These are phyloP conservation scores for Dasypolia templi DNA, from an alignment of 2,888 invertebrate genomes.

Conservation along the genomic window DNA sequence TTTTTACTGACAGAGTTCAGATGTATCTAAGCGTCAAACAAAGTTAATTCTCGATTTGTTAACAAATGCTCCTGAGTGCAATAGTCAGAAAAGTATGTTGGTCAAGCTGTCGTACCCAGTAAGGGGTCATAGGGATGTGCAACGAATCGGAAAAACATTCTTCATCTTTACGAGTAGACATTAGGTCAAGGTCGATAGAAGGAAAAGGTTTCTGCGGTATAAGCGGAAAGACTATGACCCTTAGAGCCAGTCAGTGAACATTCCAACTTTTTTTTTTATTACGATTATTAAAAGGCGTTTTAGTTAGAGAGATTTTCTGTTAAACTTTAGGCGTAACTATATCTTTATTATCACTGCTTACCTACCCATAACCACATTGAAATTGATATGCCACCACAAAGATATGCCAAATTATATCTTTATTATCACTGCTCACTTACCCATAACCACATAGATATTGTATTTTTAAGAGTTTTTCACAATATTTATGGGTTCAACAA, in stretches of 20 bases:
- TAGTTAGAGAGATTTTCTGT: no score
- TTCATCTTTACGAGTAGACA: constrained; percentile 27
- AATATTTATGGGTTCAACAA: background rate
- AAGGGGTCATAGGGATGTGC: constrained; percentile 16
- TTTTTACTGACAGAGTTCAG: background rate
- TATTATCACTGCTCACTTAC: background rate
- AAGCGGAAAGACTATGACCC: constrained; percentile 36
- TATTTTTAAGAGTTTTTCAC: background rate
- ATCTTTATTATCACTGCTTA: background rate
- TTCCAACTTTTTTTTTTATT: constrained; percentile 12
- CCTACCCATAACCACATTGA: no score
- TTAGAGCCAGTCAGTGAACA: constrained; percentile 22
- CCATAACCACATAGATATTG: background rate
- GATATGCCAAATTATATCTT: background rate
- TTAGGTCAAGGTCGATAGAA: constrained; percentile 45
- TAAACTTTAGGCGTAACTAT: background rate
- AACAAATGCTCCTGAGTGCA: background rate
- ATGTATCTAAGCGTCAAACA: background rate
- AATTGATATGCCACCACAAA: no score
- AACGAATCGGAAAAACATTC: constrained; percentile 45
- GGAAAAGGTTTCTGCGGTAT: constrained; percentile 38
- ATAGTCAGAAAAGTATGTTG: background rate
- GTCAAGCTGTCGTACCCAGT: background rate
- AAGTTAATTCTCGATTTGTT: background rate
- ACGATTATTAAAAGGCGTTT: constrained; percentile 5